These are phyloP conservation scores for Sycophila sp. DNA, from an alignment of 1,140 invertebrate genomes.

Conservation along the genomic window DNA sequence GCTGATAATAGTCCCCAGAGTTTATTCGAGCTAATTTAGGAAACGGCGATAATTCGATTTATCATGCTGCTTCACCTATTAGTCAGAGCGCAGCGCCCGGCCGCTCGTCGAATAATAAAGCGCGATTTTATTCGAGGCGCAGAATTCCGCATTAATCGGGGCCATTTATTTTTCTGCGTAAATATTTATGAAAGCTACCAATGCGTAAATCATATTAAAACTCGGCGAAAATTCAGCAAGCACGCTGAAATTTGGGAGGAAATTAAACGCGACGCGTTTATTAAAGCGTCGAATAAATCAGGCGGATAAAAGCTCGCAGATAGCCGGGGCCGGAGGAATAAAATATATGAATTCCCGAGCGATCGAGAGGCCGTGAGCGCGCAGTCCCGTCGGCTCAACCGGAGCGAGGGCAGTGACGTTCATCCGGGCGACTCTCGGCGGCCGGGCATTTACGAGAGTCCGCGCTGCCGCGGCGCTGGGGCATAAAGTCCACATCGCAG, in stretches of 20 bases:
- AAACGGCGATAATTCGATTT: no score
- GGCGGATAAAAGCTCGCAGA: conserved; percentile 1
- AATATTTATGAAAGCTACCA: no score
- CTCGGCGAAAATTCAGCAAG: no score
- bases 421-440: not conserved
- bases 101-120: no score
- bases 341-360: not conserved
- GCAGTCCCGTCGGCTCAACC: conserved; percentile 5
- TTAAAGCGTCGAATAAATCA: not conserved
- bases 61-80: no score
- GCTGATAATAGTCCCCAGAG: no score
- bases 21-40: no score
- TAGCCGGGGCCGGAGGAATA: not conserved
- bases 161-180: no score
- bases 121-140: no score
- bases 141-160: no score
- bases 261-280: not conserved
- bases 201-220: no score
- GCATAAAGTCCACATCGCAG: conserved; percentile 36
- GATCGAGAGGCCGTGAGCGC: not conserved
- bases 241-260: not conserved
- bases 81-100: no score
- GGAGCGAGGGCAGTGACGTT: conserved; percentile 18
- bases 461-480: not conserved
- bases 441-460: conserved; percentile 24